Conservation (phyloP, 2,113 vertebrate species). For the Tenrec ecaudatus region DNA sequence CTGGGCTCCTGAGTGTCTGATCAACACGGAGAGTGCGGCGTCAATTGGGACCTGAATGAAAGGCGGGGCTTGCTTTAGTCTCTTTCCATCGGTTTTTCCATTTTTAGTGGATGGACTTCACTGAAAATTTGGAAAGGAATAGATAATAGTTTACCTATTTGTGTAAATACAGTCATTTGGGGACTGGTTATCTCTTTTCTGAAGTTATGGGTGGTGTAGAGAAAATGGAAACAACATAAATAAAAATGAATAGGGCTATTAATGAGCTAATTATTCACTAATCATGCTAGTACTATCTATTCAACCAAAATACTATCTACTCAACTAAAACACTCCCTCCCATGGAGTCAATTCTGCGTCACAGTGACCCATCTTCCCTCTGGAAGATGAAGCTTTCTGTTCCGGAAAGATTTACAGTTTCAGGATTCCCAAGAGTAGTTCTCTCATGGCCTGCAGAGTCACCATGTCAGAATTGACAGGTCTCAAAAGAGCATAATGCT, state of each 20-base stretch:
- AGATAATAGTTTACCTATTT: slow-evolving; percentile 9
- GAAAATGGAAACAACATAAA: background rate
- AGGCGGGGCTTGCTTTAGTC: background rate
- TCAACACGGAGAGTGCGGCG: background rate
- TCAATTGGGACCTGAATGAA: background rate
- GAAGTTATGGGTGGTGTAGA: background rate
- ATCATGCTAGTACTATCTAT: background rate
- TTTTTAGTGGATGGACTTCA: background rate
- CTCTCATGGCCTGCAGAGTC: too few species aligned
- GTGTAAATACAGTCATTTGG: slow-evolving; percentile 18
- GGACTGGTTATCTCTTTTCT: background rate
- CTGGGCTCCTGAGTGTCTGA: too few species aligned
- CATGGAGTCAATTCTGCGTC: too few species aligned
- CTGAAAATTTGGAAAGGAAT: slow-evolving; percentile 7
- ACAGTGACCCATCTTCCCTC: too few species aligned
- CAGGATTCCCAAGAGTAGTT: too few species aligned
- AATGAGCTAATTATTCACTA: slow-evolving; percentile 39
- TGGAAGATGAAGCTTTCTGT: too few species aligned
- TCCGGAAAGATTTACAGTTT: too few species aligned
- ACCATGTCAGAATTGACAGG: too few species aligned
- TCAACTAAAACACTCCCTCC: background rate
- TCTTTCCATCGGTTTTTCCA: background rate
- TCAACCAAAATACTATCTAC: too few species aligned
- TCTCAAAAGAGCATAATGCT: too few species aligned
- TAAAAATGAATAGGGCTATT: background rate